Percentiles rank a stretch among this genome's conserved stretches.
phyloP scores from a whole-genome alignment of 2,888 invertebrate species.

The Limnephilus auricula region DNA sequence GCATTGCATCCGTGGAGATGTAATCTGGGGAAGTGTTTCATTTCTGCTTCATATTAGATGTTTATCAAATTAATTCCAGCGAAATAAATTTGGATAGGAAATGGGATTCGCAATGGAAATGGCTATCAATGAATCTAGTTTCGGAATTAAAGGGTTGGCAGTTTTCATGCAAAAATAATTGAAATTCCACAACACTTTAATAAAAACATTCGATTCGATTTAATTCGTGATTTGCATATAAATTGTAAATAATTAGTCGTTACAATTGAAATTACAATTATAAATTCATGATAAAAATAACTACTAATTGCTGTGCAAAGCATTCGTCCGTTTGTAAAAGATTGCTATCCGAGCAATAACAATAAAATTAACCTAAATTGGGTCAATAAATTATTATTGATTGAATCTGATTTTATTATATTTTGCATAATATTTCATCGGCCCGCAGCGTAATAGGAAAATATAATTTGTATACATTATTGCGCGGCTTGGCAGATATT shows the following conservation, averaged over 20 bases:
- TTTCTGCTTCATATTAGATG: conserved; percentile 11
- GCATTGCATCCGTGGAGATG: conserved; percentile 26
- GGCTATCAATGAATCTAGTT: background rate
- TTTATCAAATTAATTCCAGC: background rate
- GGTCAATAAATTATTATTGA: background rate
- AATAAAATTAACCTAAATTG: background rate
- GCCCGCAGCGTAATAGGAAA: background rate
- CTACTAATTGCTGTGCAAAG: background rate
- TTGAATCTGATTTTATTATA: background rate
- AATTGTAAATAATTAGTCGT: background rate
- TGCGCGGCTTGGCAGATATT: background rate
- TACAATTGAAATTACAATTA: background rate
- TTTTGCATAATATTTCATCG: background rate
- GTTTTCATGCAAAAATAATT: no score
- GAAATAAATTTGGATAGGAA: background rate
- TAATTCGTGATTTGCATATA: background rate
- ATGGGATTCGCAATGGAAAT: background rate
- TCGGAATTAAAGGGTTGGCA: no score
- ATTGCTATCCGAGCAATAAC: background rate
- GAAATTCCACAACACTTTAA: no score
- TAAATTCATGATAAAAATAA: background rate
- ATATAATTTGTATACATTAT: background rate
- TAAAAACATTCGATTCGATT: no score
- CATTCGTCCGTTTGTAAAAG: background rate
- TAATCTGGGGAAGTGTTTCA: conserved; percentile 16